Evolutionary conservation across 1,140 invertebrate genomes (phyloP).

Genomic region (Drosophila pallidifrons): DNA sequence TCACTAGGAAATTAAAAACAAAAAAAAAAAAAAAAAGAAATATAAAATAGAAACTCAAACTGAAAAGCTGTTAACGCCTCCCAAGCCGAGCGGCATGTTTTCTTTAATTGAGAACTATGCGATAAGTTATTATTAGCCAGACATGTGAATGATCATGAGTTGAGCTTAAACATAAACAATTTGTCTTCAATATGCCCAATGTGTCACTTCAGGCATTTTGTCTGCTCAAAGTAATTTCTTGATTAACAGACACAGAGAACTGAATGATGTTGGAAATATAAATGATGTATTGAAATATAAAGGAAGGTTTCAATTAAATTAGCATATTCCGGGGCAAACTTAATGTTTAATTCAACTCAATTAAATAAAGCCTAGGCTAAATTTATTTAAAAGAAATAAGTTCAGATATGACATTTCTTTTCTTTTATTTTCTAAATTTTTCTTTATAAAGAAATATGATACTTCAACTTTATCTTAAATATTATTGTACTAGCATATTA

Average conservation of each 20-base stretch:
- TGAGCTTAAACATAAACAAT: constrained; percentile 34
- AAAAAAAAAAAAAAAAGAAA: too few species aligned
- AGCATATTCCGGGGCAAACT: too few species aligned
- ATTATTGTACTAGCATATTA: too few species aligned
- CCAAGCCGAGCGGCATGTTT: constrained; percentile 47
- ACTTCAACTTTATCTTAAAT: too few species aligned
- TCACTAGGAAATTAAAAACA: constrained; percentile 64
- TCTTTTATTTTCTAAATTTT: too few species aligned
- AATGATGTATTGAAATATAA: background rate
- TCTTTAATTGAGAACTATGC: constrained; percentile 52
- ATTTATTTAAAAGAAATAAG: too few species aligned
- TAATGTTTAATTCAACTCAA: too few species aligned
- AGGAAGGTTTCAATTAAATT: background rate
- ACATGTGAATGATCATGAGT: constrained; percentile 32
- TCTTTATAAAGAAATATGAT: too few species aligned
- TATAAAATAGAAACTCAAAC: constrained; percentile 23
- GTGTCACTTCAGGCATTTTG: constrained; percentile 24
- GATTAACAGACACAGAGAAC: background rate
- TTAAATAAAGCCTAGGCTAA: too few species aligned
- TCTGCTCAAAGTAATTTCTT: constrained; percentile 2
- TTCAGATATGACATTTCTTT: too few species aligned
- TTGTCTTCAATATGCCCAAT: constrained; percentile 40
- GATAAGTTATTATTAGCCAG: constrained; percentile 38
- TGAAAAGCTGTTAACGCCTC: constrained; percentile 46
- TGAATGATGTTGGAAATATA: background rate